A percentile compares a stretch with the other conserved stretches of the same genome.
phyloP scores from a whole-genome alignment of 2,797 vertebrate species.

The Myotis myotis region DNA sequence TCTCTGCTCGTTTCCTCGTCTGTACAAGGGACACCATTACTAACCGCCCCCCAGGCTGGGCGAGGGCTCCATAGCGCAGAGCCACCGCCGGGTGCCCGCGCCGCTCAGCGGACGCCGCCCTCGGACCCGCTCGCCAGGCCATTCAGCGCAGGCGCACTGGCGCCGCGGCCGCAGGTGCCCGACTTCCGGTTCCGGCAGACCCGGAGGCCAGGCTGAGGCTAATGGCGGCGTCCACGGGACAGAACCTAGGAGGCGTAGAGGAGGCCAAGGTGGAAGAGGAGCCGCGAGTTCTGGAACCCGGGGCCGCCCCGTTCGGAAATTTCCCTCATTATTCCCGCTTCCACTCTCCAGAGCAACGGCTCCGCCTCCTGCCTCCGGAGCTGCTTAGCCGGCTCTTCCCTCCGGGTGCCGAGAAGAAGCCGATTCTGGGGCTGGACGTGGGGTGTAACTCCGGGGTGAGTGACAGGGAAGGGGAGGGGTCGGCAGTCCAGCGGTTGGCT shows the following conservation, averaged over 20 bases:
- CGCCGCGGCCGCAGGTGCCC: accelerated
- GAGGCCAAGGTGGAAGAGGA: background rate
- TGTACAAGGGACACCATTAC: background rate
- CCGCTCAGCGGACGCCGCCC: accelerated
- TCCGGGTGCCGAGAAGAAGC: constrained; percentile 65
- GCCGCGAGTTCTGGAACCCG: constrained; percentile 80
- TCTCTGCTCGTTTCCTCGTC: background rate
- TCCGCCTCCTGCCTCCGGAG: constrained; percentile 87
- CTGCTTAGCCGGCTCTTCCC: constrained; percentile 81
- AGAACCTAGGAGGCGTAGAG: accelerated
- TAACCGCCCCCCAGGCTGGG: background rate
- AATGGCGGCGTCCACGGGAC: constrained; percentile 83
- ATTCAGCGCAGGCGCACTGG: background rate
- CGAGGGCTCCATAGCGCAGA: accelerated
- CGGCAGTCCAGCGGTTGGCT: background rate
- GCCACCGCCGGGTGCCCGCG: accelerated
- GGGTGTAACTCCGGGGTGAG: constrained; percentile 95
- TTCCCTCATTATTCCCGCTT: constrained; percentile 94
- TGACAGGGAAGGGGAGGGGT: constrained; percentile 17
- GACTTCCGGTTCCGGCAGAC: constrained; percentile 26
- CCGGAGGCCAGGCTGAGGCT: accelerated
- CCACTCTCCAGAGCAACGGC: constrained; percentile 91
- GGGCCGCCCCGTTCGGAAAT: constrained; percentile 92
- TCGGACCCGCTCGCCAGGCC: accelerated
- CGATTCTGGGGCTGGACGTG: constrained; percentile 90